Conservation (phyloP, 64 coral and sea anemone genomes). For the Cladopsammia gracilis region DNA sequence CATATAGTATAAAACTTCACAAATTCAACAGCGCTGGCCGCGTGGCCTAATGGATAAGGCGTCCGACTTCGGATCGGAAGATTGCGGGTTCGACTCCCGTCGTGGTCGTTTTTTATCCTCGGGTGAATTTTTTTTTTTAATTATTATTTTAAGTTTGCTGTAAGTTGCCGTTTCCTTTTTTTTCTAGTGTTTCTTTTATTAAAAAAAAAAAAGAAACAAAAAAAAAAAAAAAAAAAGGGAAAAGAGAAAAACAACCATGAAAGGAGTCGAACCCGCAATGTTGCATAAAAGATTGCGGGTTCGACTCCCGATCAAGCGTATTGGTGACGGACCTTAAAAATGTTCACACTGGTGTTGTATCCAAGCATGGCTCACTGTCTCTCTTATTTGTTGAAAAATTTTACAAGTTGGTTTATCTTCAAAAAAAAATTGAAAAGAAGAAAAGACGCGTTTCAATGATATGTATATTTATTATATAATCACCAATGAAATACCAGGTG, state of each 20-base stretch:
- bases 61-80: slow-evolving; percentile 85
- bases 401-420: too few relatives aligned
- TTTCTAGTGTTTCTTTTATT: not conserved
- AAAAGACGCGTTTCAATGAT: too few relatives aligned
- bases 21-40: slow-evolving; percentile 39
- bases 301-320: too few relatives aligned
- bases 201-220: not conserved
- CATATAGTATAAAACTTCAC: slow-evolving; percentile 45
- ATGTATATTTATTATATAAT: too few relatives aligned
- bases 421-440: too few relatives aligned
- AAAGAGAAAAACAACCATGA: slow-evolving; percentile 34
- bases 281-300: not conserved
- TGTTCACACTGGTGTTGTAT: too few relatives aligned
- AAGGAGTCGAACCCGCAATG: slow-evolving; percentile 27
- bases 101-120: slow-evolving; percentile 45
- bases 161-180: too few relatives aligned
- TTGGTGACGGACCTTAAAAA: too few relatives aligned
- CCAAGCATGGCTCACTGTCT: too few relatives aligned
- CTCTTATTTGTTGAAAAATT: too few relatives aligned
- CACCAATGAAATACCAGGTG: too few relatives aligned
- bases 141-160: not conserved
- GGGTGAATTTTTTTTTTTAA: not conserved
- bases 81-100: slow-evolving; percentile 81
- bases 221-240: not conserved
- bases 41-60: slow-evolving; percentile 90